Conservation (phyloP, 2,797 vertebrate species). For the Neosalanx taihuensis region DNA sequence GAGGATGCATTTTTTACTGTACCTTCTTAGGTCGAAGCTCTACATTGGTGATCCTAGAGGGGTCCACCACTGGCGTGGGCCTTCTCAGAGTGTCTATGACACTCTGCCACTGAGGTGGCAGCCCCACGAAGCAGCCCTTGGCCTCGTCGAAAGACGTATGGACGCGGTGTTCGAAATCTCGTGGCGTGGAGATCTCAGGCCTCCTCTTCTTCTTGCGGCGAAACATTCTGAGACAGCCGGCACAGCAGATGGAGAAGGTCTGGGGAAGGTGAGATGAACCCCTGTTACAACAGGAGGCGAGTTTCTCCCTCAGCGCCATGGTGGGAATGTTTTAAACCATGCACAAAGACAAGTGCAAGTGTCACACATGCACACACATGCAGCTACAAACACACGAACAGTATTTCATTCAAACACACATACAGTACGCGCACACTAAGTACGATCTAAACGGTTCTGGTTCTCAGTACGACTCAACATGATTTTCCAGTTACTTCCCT, state of each 20-base stretch:
- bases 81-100: constrained; percentile 84
- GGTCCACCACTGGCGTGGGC: constrained; percentile 88
- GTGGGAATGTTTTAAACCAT: background rate
- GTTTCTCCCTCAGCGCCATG: constrained; percentile 22
- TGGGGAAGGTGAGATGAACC: constrained; percentile 41
- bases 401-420: constrained; percentile 1
- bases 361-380: background rate
- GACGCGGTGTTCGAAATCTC: constrained; percentile 88
- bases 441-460: background rate
- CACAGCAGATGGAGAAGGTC: constrained; percentile 5
- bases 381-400: background rate
- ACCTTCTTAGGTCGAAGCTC: constrained; percentile 86
- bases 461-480: background rate
- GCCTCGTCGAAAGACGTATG: constrained; percentile 85
- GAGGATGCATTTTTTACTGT: background rate
- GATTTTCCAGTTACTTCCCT: background rate
- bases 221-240: constrained; percentile 73
- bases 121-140: constrained; percentile 83
- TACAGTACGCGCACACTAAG: background rate
- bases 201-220: constrained; percentile 82
- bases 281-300: constrained; percentile 3
- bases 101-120: constrained; percentile 92
- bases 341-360: background rate
- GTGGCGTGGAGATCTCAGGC: constrained; percentile 84
- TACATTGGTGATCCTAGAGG: constrained; percentile 81